Evolutionary conservation across 2,797 vertebrate species (phyloP).

Genomic region (Poeciliopsis turneri): DNA sequence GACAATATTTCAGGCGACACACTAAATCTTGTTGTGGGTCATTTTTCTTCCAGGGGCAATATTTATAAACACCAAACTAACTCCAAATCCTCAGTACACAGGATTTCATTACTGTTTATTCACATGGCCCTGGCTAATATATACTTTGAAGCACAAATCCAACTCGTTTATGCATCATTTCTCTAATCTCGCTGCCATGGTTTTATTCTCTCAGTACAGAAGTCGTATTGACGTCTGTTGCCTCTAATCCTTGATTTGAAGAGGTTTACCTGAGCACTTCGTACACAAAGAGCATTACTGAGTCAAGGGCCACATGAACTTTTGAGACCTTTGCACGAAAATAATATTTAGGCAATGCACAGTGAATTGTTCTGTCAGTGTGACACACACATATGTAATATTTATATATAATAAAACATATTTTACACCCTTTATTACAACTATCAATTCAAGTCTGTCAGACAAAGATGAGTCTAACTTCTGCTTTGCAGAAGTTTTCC

Average conservation of each 20-base stretch:
- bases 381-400: neutral
- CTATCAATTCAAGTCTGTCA: neutral
- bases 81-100: slow-evolving; percentile 17
- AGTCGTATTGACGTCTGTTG: slow-evolving; percentile 30
- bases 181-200: slow-evolving; percentile 53
- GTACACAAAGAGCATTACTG: slow-evolving; percentile 52
- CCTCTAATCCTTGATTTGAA: slow-evolving; percentile 51
- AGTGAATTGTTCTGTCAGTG: neutral
- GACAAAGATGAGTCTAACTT: neutral
- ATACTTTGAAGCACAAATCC: slow-evolving; percentile 53
- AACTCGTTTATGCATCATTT: slow-evolving; percentile 56
- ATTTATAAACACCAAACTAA: slow-evolving; percentile 28
- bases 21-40: slow-evolving; percentile 14
- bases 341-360: neutral
- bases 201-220: slow-evolving; percentile 46
- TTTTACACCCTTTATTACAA: neutral
- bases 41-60: neutral
- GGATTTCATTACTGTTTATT: slow-evolving; percentile 53
- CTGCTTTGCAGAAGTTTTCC: neutral
- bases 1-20: slow-evolving; percentile 28
- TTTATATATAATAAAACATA: neutral
- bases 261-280: slow-evolving; percentile 35
- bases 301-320: slow-evolving; percentile 40
- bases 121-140: slow-evolving; percentile 42
- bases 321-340: slow-evolving; percentile 4